These are phyloP conservation scores for Trachelus tabidus DNA, from an alignment of 2,888 invertebrate genomes.

Conservation along the genomic window DNA sequence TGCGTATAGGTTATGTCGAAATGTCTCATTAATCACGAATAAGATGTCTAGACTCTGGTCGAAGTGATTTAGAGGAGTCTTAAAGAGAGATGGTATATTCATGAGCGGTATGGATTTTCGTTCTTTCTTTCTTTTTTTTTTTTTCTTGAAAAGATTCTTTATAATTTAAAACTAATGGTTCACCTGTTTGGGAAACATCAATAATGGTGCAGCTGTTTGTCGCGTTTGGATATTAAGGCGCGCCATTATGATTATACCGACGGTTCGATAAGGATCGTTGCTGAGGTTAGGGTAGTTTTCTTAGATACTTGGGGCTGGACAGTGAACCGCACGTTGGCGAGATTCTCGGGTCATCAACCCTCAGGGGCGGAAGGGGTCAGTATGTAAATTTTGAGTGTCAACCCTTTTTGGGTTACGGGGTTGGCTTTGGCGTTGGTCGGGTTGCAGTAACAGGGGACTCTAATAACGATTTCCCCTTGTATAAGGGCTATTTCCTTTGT, in stretches of 20 bases:
- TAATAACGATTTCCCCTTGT: background rate
- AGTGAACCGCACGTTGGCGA: background rate
- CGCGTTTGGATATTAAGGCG: background rate
- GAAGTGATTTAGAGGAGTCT: conserved; percentile 20
- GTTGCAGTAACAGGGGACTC: background rate
- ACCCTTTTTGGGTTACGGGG: conserved; percentile 30
- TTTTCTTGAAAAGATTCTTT: background rate
- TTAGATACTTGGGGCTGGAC: background rate
- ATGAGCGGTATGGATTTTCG: background rate
- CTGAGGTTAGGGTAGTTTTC: background rate
- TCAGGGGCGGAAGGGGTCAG: conserved; percentile 3
- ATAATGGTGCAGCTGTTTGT: conserved; percentile 4
- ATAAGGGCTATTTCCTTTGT: background rate
- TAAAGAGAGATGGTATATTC: conserved; percentile 17
- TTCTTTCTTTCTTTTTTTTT: background rate
- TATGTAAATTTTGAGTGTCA: conserved; percentile 45
- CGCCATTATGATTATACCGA: background rate
- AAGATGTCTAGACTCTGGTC: background rate
- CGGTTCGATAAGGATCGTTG: background rate
- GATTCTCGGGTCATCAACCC: background rate
- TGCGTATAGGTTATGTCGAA: background rate
- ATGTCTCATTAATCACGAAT: background rate
- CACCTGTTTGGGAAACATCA: conserved; percentile 8
- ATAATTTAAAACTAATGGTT: background rate
- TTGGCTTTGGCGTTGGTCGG: background rate